A percentile compares a stretch with the other conserved stretches of the same genome.
phyloP scores from a whole-genome alignment of 2,797 vertebrate species.

The Netta rufina region DNA sequence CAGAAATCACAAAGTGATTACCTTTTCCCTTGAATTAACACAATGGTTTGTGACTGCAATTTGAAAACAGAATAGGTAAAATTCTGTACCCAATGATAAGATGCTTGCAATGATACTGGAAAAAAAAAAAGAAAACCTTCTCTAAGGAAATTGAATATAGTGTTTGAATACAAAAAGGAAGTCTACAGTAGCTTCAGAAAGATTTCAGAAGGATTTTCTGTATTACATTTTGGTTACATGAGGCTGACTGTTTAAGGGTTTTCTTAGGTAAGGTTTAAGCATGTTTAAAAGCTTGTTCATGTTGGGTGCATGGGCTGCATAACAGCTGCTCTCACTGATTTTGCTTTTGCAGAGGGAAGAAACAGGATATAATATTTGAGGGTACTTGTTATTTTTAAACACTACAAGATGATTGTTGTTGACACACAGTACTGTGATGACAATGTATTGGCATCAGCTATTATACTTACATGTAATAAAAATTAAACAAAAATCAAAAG shows the following conservation, averaged over 20 bases:
- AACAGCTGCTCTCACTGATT: not conserved
- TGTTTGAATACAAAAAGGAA: not conserved
- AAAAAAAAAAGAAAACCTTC: not conserved
- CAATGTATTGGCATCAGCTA: not conserved
- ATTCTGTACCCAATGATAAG: not conserved
- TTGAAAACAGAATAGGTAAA: not conserved
- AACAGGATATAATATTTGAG: not conserved
- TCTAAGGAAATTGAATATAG: not conserved
- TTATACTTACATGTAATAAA: not conserved
- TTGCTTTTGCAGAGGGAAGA: not conserved
- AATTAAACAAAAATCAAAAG: slow-evolving; percentile 3
- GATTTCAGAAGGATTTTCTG: not conserved
- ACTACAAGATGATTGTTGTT: not conserved
- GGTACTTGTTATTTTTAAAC: not conserved
- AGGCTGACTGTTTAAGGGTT: not conserved
- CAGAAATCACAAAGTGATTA: not conserved
- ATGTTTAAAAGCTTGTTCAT: not conserved
- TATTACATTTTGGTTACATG: not conserved
- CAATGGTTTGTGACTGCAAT: not conserved
- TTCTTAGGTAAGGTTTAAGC: not conserved
- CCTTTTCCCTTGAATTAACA: not conserved
- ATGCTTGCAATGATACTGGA: not conserved
- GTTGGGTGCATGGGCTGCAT: not conserved
- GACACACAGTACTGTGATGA: not conserved
- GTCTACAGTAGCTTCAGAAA: not conserved